Conservation (phyloP, 2,113 vertebrate genomes). For the Coreoperca whiteheadi region DNA sequence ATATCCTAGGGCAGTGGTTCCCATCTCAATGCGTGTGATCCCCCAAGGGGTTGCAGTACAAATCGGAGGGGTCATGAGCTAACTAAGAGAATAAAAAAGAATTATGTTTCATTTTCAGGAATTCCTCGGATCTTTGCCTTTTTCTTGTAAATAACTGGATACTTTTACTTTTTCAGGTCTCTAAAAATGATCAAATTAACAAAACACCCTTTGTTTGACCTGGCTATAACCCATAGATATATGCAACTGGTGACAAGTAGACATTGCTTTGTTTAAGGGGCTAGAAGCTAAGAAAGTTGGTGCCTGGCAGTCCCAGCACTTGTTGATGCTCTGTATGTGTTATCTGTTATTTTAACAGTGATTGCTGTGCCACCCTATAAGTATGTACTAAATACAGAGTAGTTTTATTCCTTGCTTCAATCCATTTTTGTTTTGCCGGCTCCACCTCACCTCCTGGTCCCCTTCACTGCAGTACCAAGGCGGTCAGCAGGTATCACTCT, state of each 20-base stretch:
- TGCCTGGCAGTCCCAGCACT: not conserved
- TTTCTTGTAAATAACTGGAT: not conserved
- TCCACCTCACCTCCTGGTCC: constrained; percentile 29
- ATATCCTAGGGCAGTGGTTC: not conserved
- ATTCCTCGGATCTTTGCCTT: not conserved
- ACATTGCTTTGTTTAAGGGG: not conserved
- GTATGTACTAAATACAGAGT: not conserved
- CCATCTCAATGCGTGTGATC: not conserved
- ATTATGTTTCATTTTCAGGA: too few relatives aligned
- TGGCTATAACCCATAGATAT: not conserved
- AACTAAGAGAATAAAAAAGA: not conserved
- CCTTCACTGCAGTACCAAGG: constrained; percentile 88
- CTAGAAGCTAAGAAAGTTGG: not conserved
- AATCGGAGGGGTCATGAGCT: not conserved
- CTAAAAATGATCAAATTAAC: not conserved
- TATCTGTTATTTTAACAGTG: not conserved
- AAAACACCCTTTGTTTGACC: not conserved
- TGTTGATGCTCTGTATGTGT: not conserved
- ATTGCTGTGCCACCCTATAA: not conserved
- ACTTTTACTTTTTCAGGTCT: not conserved
- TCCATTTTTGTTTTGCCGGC: not conserved
- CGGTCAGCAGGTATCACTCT: constrained; percentile 94
- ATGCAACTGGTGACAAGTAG: not conserved
- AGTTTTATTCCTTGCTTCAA: not conserved
- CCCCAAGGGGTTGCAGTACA: not conserved